Percentiles rank a stretch among this genome's conserved stretches.
phyloP scores from a whole-genome alignment of 2,888 invertebrate genomes.

The Ernsta delagoae region DNA sequence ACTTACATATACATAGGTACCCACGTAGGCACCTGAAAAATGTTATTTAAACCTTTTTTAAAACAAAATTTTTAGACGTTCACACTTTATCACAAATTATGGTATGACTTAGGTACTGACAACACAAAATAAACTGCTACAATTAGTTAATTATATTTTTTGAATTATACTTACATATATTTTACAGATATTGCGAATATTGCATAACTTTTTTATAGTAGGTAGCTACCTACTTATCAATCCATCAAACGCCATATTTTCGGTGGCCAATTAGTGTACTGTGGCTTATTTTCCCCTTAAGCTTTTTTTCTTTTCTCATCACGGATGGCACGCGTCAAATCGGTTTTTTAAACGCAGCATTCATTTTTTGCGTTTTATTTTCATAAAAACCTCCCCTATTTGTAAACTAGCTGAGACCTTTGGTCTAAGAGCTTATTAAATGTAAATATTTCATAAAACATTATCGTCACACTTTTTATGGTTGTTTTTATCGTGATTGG shows the following conservation, averaged over 20 bases:
- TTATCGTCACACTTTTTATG: slow-evolving; percentile 54
- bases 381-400: slow-evolving; percentile 76
- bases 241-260: background rate
- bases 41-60: too few relatives aligned
- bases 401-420: slow-evolving; percentile 80
- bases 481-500: slow-evolving; percentile 38
- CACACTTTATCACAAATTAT: too few relatives aligned
- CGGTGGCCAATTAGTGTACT: slow-evolving; percentile 6
- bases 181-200: too few relatives aligned
- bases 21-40: too few relatives aligned
- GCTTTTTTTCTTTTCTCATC: slow-evolving; percentile 41
- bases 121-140: too few relatives aligned
- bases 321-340: slow-evolving; percentile 64
- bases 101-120: too few relatives aligned
- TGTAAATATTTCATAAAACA: slow-evolving; percentile 80
- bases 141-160: too few relatives aligned
- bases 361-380: slow-evolving; percentile 48
- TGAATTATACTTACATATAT: too few relatives aligned
- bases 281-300: slow-evolving; percentile 7
- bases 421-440: slow-evolving; percentile 83
- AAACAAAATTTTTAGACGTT: too few relatives aligned
- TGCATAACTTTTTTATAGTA: too few relatives aligned
- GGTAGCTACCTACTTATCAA: background rate
- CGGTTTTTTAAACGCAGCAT: slow-evolving; percentile 50
- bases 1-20: too few relatives aligned